These are phyloP conservation scores for Acanthococcus lagerstroemiae DNA, from an alignment of 2,888 invertebrate species.

Conservation along the genomic window DNA sequence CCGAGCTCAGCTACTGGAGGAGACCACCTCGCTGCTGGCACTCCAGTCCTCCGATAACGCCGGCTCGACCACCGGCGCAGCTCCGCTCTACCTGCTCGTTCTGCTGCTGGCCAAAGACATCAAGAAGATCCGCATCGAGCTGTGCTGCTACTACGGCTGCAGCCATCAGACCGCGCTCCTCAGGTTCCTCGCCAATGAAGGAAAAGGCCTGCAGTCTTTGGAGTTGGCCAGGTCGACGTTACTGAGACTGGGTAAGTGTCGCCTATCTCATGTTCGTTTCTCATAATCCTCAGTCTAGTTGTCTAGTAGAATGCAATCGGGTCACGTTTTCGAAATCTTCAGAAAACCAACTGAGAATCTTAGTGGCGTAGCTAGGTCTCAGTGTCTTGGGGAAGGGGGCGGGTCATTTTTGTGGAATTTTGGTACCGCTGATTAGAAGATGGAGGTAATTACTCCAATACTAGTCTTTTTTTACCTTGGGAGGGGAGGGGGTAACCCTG, in stretches of 20 bases:
- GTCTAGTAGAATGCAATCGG: no score
- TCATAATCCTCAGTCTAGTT: no score
- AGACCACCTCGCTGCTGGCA: slow-evolving; percentile 41
- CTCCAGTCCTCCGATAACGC: slow-evolving; percentile 42
- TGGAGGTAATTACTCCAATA: no score
- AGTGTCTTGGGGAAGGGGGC: no score
- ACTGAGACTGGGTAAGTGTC: slow-evolving; percentile 39
- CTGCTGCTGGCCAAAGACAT: slow-evolving; percentile 43
- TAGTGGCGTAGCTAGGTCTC: no score
- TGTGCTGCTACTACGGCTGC: slow-evolving; percentile 45
- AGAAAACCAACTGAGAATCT: no score
- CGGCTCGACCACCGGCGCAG: slow-evolving; percentile 42
- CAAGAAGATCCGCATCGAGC: slow-evolving; percentile 41
- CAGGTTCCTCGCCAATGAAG: slow-evolving; percentile 42
- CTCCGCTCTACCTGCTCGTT: slow-evolving; percentile 42
- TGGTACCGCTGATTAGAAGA: no score
- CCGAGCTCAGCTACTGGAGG: slow-evolving; percentile 41
- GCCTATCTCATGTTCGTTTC: not conserved
- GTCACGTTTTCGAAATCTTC: no score
- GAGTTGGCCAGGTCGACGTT: slow-evolving; percentile 43
- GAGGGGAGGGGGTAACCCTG: no score
- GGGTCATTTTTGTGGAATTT: no score
- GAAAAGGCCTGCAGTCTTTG: slow-evolving; percentile 41
- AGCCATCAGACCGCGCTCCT: slow-evolving; percentile 44
- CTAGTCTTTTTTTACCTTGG: no score